Conservation (phyloP, 2,113 vertebrate genomes). For the Pedionomus torquatus region DNA sequence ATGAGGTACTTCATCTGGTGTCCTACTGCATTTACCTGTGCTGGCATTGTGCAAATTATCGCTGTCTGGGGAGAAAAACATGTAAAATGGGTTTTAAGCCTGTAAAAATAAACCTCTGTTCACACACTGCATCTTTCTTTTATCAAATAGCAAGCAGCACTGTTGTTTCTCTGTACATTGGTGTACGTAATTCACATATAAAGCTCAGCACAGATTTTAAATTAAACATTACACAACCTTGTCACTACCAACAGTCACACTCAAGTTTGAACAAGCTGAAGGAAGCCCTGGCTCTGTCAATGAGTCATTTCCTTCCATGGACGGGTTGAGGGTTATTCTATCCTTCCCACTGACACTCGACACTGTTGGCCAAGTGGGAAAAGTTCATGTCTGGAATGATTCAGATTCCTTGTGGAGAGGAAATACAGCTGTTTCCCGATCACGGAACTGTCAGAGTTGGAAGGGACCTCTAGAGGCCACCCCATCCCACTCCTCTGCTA, state of each 20-base stretch:
- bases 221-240: neutral
- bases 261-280: neutral
- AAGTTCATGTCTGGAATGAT: neutral
- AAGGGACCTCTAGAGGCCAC: too few species aligned
- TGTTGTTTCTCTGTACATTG: accelerated
- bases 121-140: neutral
- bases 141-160: accelerated
- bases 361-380: neutral
- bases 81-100: neutral
- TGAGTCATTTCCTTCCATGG: neutral
- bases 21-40: neutral
- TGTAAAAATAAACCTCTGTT: neutral
- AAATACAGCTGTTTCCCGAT: neutral
- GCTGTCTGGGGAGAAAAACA: neutral
- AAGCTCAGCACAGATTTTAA: neutral
- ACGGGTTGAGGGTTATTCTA: neutral
- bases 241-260: accelerated
- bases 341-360: neutral
- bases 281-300: neutral
- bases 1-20: neutral
- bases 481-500: too few species aligned
- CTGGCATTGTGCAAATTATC: neutral
- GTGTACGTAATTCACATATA: neutral
- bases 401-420: neutral
- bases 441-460: too few species aligned